Evolutionary conservation across 64 coral and sea anemone species (phyloP), one percentile per base, ranked within the genome.

Genomic region (Montipora sp.): DNA sequence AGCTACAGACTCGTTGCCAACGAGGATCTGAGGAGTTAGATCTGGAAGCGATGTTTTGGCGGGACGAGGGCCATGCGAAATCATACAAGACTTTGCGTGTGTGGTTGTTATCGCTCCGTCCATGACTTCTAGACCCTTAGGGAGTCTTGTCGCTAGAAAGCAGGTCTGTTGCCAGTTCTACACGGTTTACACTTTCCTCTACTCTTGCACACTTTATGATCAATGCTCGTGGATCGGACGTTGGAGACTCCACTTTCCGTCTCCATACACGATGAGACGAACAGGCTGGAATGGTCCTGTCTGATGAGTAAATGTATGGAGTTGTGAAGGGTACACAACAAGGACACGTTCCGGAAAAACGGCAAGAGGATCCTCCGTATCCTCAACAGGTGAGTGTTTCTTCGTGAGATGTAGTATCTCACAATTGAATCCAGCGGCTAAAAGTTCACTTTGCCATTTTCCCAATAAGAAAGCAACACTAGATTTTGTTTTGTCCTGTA

Each of bases 401-500:
- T 77, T 77, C 13, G 45, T 49, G 43, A 77, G 75, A 46, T 77
- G 44, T 45, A 77, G 75, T 49, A 77, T 77, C 75, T 77, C 46
- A 77, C 75, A 48, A 77, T 49, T 77, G 46, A 77, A 49, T 77
- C 47, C 45, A 50, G 75, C 46, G 44, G 46, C 75, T 77, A 47
- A 77, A 77, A 77, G 75, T 46, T 77, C 75, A 16, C 75, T 77
- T 77, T 49, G 45, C 75, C 75, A 77, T 49, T 77, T 77, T 49
- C 18, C 46, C 75, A 77, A 13, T 49, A 77, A 49, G 75, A 49
- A 48, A n/a, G 46, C 46, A 49, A 49, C 75, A 48, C 45, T 77
- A 77, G 45, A 77, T 77, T 77, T 77, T 49, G 75, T 77, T 77
- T 77, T 77, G 75, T 77, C 75, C 75, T 50, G 75, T 49, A 77